Percentiles rank a stretch among this genome's conserved stretches.
Conservation (phyloP, 2,888 invertebrate species). For the Furcula furcula region DNA sequence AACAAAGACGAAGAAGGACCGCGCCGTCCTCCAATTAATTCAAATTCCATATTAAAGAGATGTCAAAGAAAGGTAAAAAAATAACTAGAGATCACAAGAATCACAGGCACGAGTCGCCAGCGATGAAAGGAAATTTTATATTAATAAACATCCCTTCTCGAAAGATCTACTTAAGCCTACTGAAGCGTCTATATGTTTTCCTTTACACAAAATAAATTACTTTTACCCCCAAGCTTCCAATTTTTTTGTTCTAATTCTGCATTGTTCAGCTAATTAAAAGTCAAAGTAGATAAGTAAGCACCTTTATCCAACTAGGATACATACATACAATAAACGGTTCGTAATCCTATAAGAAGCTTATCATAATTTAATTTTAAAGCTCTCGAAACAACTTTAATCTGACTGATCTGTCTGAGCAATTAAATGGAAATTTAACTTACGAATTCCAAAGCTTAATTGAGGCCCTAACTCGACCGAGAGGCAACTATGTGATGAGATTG, state of each 20-base stretch:
- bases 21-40: slow-evolving; percentile 19
- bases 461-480: slow-evolving; percentile 3
- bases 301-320: not conserved
- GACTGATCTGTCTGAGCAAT: not conserved
- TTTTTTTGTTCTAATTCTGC: slow-evolving; percentile 8
- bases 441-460: slow-evolving; percentile 24
- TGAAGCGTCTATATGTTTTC: slow-evolving; percentile 21
- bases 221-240: slow-evolving; percentile 14
- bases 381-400: slow-evolving; percentile 4
- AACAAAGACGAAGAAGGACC: too few relatives aligned
- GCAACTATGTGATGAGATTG: slow-evolving; percentile 30
- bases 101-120: slow-evolving; percentile 29
- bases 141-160: slow-evolving; percentile 39
- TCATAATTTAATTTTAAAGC: slow-evolving; percentile 1
- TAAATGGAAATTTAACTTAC: slow-evolving; percentile 9
- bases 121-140: slow-evolving; percentile 39
- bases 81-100: slow-evolving; percentile 14
- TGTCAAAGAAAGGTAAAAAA: slow-evolving; percentile 33
- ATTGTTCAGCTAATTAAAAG: slow-evolving; percentile 1
- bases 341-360: not conserved
- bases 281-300: not conserved
- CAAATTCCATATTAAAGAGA: slow-evolving; percentile 26
- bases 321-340: not conserved
- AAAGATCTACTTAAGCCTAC: slow-evolving; percentile 24
- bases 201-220: slow-evolving; percentile 28